Percentiles rank a stretch among this genome's conserved stretches.
These are phyloP conservation scores for Phaetusa simplex DNA, from an alignment of 2,113 vertebrate genomes.

Conservation along the genomic window DNA sequence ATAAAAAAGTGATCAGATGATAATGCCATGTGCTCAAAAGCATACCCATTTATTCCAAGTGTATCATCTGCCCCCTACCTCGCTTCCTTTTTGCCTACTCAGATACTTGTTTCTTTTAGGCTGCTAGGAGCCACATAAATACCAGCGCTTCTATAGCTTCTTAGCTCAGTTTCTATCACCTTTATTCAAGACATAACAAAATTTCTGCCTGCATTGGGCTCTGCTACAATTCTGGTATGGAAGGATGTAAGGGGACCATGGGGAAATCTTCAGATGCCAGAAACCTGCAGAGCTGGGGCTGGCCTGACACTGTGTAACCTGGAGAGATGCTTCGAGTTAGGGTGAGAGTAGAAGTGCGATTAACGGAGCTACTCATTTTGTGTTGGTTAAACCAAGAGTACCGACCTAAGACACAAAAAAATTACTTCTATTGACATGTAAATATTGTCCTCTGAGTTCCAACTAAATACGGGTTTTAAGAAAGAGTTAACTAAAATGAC, in stretches of 20 bases:
- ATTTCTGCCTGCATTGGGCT: background rate
- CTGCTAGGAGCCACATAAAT: background rate
- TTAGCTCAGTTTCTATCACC: background rate
- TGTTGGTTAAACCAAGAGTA: background rate
- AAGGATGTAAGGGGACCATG: background rate
- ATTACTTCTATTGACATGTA: background rate
- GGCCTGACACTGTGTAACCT: background rate
- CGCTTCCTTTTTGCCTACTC: background rate
- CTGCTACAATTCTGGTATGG: background rate
- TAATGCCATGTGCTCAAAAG: background rate
- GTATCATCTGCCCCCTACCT: background rate
- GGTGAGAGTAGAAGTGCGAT: background rate
- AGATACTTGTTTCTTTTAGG: background rate
- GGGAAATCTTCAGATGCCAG: background rate
- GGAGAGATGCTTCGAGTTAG: background rate
- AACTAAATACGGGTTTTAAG: background rate
- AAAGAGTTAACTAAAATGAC: background rate
- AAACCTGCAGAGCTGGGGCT: background rate
- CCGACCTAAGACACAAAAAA: background rate
- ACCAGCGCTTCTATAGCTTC: background rate
- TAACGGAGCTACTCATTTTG: background rate
- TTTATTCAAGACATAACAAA: background rate
- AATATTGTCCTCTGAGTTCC: background rate
- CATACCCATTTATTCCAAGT: background rate
- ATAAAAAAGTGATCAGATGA: background rate